Percentiles rank a stretch among this genome's conserved stretches.
phyloP scores from a whole-genome alignment of 2,797 vertebrate genomes.

The Acanthiza pusilla region DNA sequence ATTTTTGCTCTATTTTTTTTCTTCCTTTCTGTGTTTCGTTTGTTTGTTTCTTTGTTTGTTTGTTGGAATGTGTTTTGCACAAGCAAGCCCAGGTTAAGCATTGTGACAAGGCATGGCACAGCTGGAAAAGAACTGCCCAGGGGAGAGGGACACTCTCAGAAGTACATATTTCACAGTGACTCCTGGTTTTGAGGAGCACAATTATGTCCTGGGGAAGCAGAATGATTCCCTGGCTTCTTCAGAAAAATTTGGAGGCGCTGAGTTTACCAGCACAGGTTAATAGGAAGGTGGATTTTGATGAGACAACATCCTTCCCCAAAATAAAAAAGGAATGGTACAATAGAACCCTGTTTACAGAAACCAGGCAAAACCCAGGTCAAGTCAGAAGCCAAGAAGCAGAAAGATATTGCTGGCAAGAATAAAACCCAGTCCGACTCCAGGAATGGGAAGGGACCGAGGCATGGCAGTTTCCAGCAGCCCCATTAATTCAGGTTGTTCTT shows the following conservation, averaged over 20 bases:
- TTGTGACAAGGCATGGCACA: not conserved
- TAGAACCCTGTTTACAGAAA: not conserved
- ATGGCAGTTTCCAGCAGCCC: not conserved
- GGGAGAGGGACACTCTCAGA: not conserved
- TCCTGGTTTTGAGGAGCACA: not conserved
- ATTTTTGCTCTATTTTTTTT: not conserved
- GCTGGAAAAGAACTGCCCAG: not conserved
- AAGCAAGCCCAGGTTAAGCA: not conserved
- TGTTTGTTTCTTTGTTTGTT: not conserved
- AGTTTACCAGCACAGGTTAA: not conserved
- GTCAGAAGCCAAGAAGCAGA: not conserved
- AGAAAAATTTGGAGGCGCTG: not conserved
- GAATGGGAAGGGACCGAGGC: not conserved
- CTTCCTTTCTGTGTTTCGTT: not conserved
- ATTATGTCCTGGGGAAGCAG: not conserved
- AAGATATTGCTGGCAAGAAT: not conserved
- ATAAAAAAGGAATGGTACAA: not conserved
- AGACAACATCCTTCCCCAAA: not conserved
- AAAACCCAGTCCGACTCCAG: not conserved
- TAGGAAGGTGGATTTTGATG: not conserved
- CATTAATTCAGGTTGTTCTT: not conserved
- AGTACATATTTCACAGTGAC: not conserved
- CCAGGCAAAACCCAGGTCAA: not conserved
- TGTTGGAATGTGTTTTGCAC: not conserved
- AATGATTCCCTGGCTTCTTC: not conserved